A percentile compares a stretch with the other conserved stretches of the same genome.
phyloP scores from a whole-genome alignment of 2,888 invertebrate genomes.

The Oxystoma pomonae region DNA sequence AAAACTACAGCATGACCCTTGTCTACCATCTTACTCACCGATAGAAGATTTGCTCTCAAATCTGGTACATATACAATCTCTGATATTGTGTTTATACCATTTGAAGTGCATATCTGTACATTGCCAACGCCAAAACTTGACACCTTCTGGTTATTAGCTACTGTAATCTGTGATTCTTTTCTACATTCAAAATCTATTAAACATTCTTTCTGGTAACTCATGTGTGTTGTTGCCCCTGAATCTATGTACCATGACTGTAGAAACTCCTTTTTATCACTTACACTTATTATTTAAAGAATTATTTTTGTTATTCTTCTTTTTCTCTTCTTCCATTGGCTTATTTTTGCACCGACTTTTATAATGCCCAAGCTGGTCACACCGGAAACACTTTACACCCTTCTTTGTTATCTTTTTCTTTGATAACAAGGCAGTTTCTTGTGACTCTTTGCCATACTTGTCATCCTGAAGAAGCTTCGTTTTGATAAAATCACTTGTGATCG shows the following conservation, averaged over 20 bases:
- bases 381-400: background rate
- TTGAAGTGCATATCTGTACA: background rate
- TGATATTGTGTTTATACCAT: background rate
- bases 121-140: conserved; percentile 1
- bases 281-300: background rate
- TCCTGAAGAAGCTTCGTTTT: background rate
- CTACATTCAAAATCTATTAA: background rate
- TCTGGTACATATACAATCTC: background rate
- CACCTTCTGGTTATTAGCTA: conserved; percentile 1
- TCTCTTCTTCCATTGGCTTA: background rate
- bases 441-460: background rate
- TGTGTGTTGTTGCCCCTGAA: conserved; percentile 1
- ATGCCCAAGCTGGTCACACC: background rate
- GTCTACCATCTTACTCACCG: background rate
- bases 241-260: background rate
- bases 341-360: background rate
- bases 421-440: background rate
- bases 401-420: background rate
- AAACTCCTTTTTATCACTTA: background rate
- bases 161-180: background rate
- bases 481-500: background rate
- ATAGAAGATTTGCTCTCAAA: conserved; percentile 1
- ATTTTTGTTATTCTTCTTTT: background rate
- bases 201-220: background rate
- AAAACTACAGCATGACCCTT: background rate